Evolutionary conservation across 2,888 invertebrate genomes (phyloP).

Genomic region (Spisula solida): DNA sequence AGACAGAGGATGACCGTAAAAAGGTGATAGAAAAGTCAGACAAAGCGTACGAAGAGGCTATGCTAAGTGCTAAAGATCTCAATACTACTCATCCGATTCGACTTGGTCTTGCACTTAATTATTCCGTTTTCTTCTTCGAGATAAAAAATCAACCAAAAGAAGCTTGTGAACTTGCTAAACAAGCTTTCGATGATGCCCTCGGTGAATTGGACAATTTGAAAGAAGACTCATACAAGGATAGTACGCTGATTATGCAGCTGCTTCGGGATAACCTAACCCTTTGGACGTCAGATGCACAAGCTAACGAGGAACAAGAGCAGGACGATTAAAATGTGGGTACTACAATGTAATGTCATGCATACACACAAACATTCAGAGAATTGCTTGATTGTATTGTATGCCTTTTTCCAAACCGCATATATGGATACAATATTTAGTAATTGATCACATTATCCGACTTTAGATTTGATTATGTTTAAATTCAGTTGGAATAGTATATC

Average conservation of each 20-base stretch:
- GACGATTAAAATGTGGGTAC: conserved; percentile 43
- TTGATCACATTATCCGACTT: neutral
- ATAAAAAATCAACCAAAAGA: conserved; percentile 99
- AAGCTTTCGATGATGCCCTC: conserved; percentile 99
- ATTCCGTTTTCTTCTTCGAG: conserved; percentile 99
- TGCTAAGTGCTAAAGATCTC: conserved; percentile 99
- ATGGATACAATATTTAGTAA: neutral
- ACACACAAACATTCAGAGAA: neutral
- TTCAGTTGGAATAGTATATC: neutral
- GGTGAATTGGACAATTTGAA: conserved; percentile 99
- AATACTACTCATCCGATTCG: conserved; percentile 99
- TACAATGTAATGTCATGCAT: neutral
- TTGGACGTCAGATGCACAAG: conserved; percentile 60
- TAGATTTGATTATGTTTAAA: neutral
- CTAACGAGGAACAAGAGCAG: conserved; percentile 34
- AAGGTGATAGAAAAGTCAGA: conserved; percentile 54
- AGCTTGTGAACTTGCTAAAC: conserved; percentile 99
- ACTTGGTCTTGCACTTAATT: conserved; percentile 99
- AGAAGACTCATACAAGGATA: conserved; percentile 99
- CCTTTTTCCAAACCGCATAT: neutral
- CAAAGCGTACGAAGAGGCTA: conserved; percentile 99
- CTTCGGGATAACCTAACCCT: conserved; percentile 89
- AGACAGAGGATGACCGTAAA: conserved; percentile 10
- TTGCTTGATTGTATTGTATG: neutral
- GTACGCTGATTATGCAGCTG: conserved; percentile 99